Evolutionary conservation across 2,888 invertebrate species (phyloP).

Genomic region (Sphaerophoria taeniata): DNA sequence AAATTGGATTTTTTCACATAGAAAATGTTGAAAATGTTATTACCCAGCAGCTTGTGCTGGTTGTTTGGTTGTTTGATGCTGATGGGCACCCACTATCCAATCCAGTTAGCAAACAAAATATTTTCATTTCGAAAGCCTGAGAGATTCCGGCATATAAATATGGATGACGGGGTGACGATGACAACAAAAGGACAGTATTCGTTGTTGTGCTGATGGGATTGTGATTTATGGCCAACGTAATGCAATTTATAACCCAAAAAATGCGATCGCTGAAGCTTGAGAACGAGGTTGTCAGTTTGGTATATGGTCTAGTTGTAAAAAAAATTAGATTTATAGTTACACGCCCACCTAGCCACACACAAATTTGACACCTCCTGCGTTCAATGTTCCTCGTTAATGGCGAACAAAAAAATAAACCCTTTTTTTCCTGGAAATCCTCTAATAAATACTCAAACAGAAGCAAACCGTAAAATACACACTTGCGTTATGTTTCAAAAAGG

Average conservation of each 20-base stretch:
- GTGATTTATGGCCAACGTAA: conserved; percentile 64
- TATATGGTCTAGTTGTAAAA: background rate
- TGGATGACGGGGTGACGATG: conserved; percentile 22
- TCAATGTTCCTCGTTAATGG: background rate
- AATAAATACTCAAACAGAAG: conserved; percentile 34
- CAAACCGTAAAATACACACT: conserved; percentile 29
- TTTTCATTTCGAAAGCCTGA: conserved; percentile 6
- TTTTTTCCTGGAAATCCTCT: background rate
- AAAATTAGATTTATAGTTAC: background rate
- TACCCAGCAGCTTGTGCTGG: conserved; percentile 8
- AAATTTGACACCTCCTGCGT: background rate
- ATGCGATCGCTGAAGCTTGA: conserved; percentile 6
- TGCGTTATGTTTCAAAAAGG: conserved; percentile 1
- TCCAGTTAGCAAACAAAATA: background rate
- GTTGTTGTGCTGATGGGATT: conserved; percentile 51
- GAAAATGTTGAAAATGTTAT: conserved; percentile 1
- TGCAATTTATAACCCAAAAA: conserved; percentile 59
- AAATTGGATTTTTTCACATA: conserved; percentile 3
- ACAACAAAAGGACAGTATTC: conserved; percentile 22
- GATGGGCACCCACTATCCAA: too few species aligned
- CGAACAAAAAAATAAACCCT: background rate
- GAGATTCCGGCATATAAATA: background rate
- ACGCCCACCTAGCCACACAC: background rate
- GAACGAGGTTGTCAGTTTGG: background rate
- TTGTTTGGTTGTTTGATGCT: background rate